Base-by-base conservation (phyloP, 2,888 invertebrate genomes). In the Gnatocerus cornutus region DNA sequence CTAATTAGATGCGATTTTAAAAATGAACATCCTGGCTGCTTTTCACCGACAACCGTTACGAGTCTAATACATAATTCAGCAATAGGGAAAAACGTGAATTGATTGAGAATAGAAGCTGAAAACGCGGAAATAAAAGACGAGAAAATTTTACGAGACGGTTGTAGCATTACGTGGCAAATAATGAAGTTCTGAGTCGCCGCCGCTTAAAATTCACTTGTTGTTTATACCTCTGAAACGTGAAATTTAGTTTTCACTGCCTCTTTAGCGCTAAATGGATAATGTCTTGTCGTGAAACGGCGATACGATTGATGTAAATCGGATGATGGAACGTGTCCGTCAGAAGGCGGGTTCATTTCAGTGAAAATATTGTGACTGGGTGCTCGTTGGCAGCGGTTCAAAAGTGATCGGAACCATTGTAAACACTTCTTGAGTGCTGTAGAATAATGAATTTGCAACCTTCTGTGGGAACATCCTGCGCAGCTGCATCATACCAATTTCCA, bases 11-110 rank as follows among this genome's bases (percentile, higher is more conserved):
- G 46, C 16, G 37, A 39, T 55, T 55, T 39, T 16, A 55, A 55
- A 55, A 55, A 55, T 16, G 37, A 30, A 41, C 41, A 62, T 50
- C 62, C 62, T 62, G 12, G 9, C 39, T 21, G 33, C 12, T 55
- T 55, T 55, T 39, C 55, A 55, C n/a, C 39, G 41, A n/a, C n/a
- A 21, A 61, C 59, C 48, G 62, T 62, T 62, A 62, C 29, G 21
- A 33, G 5, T 62, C 62, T 62, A 62, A 62, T 62, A 50, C 62
- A 62, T 62, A 64, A 53, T 53, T 64, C 64, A 53, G 59, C 30
- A 37, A 43, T 52, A 43, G 43, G 10, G 37, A 45, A 21, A 43
- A 55, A 64, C 53, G 64, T 64, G 62, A 27, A 62, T 21, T 46
- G 61, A 46, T 48, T 50, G 62, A 48, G 30, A 64, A 59, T 59